Base-by-base conservation (phyloP, 2,113 vertebrate species). In the Scolopax mira region DNA sequence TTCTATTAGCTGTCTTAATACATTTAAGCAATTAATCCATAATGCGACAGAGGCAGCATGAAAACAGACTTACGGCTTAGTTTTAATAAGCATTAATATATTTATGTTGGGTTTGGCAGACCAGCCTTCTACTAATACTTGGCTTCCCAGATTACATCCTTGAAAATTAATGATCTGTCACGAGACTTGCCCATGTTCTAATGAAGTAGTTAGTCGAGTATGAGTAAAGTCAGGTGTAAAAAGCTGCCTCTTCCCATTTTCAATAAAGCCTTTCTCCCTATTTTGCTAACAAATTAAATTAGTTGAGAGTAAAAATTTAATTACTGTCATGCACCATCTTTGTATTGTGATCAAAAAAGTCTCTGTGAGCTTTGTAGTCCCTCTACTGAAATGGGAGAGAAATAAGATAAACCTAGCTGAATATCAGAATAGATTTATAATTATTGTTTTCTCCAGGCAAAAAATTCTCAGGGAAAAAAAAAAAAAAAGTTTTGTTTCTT, bases 121-220 rank as follows among this genome's bases (percentile, higher is more conserved):
- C 78, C 82, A 55, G 66, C 73, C 74, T 96, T 90, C 90, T 48
- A 54, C 81, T 91, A 90, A 94, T 75, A 94, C 97, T 97, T 93
- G 97, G 84, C 30, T 97, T 85, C 49, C 88, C 94, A 95, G 94
- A 94, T 95, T 94, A 79, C 96, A 96, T 93, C 97, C 95, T 79
- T 94, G 97, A 96, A 94, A 98, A 97, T 97, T 97, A 97, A 98
- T 90, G 93, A 90, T 91, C 88, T 97, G 95, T 96, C 97, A 85
- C 83, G 42, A 57, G 89, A 31, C 89, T 83, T 88, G 93, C 95
- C 84, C 33, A 17, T 58, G 31, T 46, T 48, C 96, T 97, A 97
- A 97, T 96, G 93, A 97, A 98, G 89, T 69, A 95, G 69, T 97
- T 96, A 96, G 73, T 97, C 93, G 96, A 81, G 94, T 94, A 80